Base-by-base conservation (phyloP, 1,140 invertebrate genomes). In the Trichonephila clavipes region DNA sequence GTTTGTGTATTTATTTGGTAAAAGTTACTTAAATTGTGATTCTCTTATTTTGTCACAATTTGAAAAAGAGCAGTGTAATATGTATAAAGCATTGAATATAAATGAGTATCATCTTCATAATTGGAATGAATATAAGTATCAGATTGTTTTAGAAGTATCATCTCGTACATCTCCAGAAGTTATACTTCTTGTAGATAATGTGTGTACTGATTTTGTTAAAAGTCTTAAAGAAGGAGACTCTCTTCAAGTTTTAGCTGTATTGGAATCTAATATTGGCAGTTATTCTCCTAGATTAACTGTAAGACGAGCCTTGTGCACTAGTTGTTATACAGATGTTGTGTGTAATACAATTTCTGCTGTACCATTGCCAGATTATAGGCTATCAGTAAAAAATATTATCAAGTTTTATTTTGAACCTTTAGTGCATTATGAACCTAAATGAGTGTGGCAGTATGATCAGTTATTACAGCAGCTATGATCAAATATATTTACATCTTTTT, bases 41-140 rank as follows among this genome's bases (percentile, higher is more conserved):
- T 62, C 58, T 87, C 40, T 24, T 44, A 34, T 40, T 2, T 28
- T 82, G 14, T 40, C 85, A 44, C 10, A 59, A 24, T 58, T n/a
- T 64, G 85, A 93, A 82, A 88, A 88, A 62, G 92, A 88, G 24
- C 51, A 51, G 8, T 93, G 92, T 24, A 81, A 88, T 51, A 34
- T 93, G 86, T 62, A 81, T 88, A 58, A 88, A 61, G 62, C 66
- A 51, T 88, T 93, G 18, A 88, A 93, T 44, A 24, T 93, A 62
- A 88, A 66, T 81, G 24, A 93, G 8, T 88, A 85, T 28, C 72
- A 93, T 64, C 59, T 93, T 19, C 92, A 93, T 51, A 93, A 93
- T 81, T 93, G 85, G 92, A 44, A 93, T 93, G 69, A 62, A 44
- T 93, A 93, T 88, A 62, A 77, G 28, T 93, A 93, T 82, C 85